Percentiles rank a stretch among this genome's conserved stretches.
Conservation (phyloP, 2,888 invertebrate species). For the Heliothis peltigera region DNA sequence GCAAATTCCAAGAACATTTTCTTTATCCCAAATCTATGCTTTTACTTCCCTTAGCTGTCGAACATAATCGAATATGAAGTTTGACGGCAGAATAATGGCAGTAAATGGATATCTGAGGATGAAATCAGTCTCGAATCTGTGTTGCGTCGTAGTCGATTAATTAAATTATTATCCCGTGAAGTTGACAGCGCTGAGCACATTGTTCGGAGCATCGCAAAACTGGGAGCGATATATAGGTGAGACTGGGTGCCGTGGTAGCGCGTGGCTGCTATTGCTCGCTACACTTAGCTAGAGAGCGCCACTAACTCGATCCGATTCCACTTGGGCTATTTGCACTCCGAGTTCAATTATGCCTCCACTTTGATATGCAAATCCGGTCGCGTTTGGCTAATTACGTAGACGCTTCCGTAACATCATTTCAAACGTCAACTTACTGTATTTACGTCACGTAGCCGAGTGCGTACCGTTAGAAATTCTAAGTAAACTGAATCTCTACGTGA, state of each 20-base stretch:
- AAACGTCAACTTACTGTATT: constrained; percentile 76
- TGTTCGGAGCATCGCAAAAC: constrained; percentile 55
- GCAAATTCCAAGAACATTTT: constrained; percentile 1
- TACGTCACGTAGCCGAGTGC: constrained; percentile 15
- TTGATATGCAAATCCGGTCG: constrained; percentile 88
- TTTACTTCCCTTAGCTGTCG: constrained; percentile 61
- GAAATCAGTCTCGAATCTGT: constrained; percentile 82
- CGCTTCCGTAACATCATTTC: constrained; percentile 81
- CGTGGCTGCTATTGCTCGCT: constrained; percentile 71
- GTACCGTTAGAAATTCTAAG: constrained; percentile 11
- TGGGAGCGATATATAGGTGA: constrained; percentile 55
- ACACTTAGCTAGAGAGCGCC: constrained; percentile 79
- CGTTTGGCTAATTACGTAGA: constrained; percentile 87
- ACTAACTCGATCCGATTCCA: constrained; percentile 88
- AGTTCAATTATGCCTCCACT: constrained; percentile 87
- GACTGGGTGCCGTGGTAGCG: constrained; percentile 45
- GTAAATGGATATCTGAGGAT: constrained; percentile 86
- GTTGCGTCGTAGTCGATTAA: constrained; percentile 84
- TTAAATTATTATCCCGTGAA: constrained; percentile 86
- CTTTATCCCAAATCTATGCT: constrained; percentile 16
- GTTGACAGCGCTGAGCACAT: constrained; percentile 70
- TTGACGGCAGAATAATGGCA: constrained; percentile 83
- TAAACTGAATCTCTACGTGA: background rate
- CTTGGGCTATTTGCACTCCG: constrained; percentile 87
- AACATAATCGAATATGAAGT: constrained; percentile 80